Evolutionary conservation across 2,888 invertebrate species (phyloP), one percentile per base, ranked within the genome.

Genomic region (Geotrupes spiniger): DNA sequence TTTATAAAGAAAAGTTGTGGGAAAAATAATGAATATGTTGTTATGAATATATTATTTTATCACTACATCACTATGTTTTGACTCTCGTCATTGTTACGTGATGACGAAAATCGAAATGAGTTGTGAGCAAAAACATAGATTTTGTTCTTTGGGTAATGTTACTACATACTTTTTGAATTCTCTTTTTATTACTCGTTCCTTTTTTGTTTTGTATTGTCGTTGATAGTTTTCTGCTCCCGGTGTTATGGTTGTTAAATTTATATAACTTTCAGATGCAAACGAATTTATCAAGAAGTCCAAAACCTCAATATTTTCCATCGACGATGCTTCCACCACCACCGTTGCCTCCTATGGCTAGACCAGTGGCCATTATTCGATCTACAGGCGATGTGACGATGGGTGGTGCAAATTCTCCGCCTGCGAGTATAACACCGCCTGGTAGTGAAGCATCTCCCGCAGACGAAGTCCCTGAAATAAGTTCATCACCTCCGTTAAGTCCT

Each of bases 311-410:
- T 76, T 92, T 92, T 75, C 86, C 85, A 60, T 92, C 90, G 68
- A 87, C 92, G 44, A 95, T 96, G 90, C 79, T 96, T 68, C 95
- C 95, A 4, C 95, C 95, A 16, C 92, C 94, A 4, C 95, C 95
- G 2, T 82, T 95, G 25, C 94, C 95, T 4, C 95, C 95, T 11
- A 93, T 96, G 91, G 95, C 96, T 2, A 79, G 96, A 56, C 96
- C 96, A 0, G 96, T 96, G 17, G 94, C 96, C 53, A 94, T 97
- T 65, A 92, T 96, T 65, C 82, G 94, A 62, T 94, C 94, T 46
- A 92, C 93, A 63, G 76, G 79, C 39, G 81, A 80, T 59, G 72
- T 80, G 40, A 75, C 76, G 40, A 76, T 83, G 55, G 76, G 80
- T 51, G 79, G 79, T 59, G 76, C 81, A 17, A 80, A 78, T 54